Evolutionary conservation across 2,797 vertebrate genomes (phyloP), one percentile per base, ranked within the genome.

Genomic region (Oreochromis mossambicus): DNA sequence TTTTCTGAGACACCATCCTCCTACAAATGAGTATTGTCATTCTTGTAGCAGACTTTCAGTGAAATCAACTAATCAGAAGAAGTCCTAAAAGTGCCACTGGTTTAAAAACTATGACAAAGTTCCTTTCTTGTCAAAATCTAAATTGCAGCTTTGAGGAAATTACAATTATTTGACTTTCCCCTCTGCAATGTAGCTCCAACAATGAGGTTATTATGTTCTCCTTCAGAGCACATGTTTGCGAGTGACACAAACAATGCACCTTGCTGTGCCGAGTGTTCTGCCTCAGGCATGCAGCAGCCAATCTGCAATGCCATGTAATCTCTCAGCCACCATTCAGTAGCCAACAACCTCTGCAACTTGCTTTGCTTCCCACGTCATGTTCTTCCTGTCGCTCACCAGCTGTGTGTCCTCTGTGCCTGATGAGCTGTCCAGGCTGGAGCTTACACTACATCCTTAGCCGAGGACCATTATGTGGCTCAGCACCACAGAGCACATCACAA

Each of bases 191-290:
- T 15, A 12, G 51, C 83, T 73, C 19, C 38, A 36, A 38, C 80
- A 55, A 24, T 83, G 41, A 88, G 52, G 38, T 48, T 26, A 70
- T 83, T 58, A 14, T 56, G 75, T 86, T 66, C 15, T 63, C 86
- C 76, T 78, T 26, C 61, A 34, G 84, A 82, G 55, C 61, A 5
- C 54, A 8, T 50, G 78, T 84, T 48, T 52, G 77, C 34, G 52
- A 81, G 77, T 70, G 88, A 82, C 87, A 84, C 56, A 86, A 88
- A 88, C 84, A 81, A 52, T 68, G 29, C 82, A 46, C 77, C 84
- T 83, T 1, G 79, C 86, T 87, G 84, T 78, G 87, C 79, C 1
- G 38, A 58, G 79, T n/a, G 51, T 29, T 73, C 68, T 21, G 84
- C 86, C 86, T 58, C 77, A 7, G 88, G 88, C 73, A 8, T 21